These are phyloP conservation scores for Tubiluchus corallicola DNA, from an alignment of 2,888 invertebrate genomes.

Conservation along the genomic window DNA sequence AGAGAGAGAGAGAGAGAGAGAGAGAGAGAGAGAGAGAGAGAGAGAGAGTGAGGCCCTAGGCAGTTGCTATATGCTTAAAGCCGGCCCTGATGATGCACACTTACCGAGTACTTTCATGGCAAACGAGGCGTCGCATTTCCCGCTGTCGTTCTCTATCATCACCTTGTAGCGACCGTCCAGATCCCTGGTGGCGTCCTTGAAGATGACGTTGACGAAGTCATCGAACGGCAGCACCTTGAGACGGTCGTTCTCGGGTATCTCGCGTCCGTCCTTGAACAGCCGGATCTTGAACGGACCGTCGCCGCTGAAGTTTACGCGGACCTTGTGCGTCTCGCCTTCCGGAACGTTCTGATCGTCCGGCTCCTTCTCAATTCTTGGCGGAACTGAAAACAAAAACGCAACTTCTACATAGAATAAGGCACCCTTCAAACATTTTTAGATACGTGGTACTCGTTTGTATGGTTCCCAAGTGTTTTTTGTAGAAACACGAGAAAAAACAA, in stretches of 20 bases:
- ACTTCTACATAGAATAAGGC: no score
- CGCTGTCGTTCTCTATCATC: conserved; percentile 74
- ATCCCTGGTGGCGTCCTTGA: conserved; percentile 70
- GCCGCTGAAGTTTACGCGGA: conserved; percentile 88
- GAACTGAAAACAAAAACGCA: no score
- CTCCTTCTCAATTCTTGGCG: conserved; percentile 75
- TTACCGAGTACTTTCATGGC: conserved; percentile 61
- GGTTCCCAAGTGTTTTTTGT: no score
- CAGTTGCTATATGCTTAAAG: no score
- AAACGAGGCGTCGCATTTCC: conserved; percentile 62
- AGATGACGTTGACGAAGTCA: conserved; percentile 85
- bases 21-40: no score
- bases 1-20: no score
- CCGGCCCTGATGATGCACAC: no score
- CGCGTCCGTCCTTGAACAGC: conserved; percentile 61
- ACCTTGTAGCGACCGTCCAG: conserved; percentile 79
- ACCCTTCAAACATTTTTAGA: no score
- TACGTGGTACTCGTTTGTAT: no score
- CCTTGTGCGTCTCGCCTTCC: conserved; percentile 87
- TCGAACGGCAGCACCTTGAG: conserved; percentile 46
- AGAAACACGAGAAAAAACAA: no score
- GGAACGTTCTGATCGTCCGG: conserved; percentile 74
- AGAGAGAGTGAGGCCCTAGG: no score
- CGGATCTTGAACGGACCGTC: conserved; percentile 83
- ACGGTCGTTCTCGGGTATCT: conserved; percentile 39